Evolutionary conservation across 92 coral and sea anemone species (phyloP).

Genomic region (Muricea muricata): DNA sequence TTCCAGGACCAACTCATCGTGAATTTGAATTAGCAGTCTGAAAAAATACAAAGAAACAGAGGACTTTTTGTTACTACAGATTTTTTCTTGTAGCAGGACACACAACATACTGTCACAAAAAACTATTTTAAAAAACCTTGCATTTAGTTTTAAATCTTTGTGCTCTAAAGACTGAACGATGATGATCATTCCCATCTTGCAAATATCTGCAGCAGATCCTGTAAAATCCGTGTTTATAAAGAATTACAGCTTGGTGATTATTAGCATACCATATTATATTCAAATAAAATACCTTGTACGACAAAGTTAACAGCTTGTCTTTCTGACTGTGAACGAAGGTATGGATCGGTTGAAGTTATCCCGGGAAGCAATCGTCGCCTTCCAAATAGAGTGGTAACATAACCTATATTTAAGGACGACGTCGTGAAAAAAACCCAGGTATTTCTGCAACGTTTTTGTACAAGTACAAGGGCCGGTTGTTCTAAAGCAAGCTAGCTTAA

Average conservation of each 20-base stretch:
- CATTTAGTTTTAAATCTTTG: conserved; percentile 43
- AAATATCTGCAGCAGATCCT: conserved; percentile 97
- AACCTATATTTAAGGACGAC: too few species aligned
- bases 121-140: conserved; percentile 65
- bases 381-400: conserved; percentile 72
- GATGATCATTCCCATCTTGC: conserved; percentile 85
- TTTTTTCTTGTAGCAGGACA: neutral
- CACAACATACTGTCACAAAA: neutral
- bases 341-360: conserved; percentile 75
- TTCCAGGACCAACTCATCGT: conserved; percentile 91
- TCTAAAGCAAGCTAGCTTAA: too few species aligned
- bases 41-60: too few species aligned
- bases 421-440: neutral
- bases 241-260: too few species aligned
- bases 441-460: neutral
- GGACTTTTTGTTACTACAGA: too few species aligned
- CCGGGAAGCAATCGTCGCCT: conserved; percentile 81
- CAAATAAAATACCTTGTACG: conserved; percentile 98
- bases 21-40: conserved; percentile 91
- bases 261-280: too few species aligned
- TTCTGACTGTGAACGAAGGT: conserved; percentile 83
- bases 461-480: too few species aligned
- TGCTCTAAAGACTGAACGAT: conserved; percentile 67
- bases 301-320: conserved; percentile 94
- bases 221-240: too few species aligned